A percentile compares a stretch with the other conserved stretches of the same genome.
Conservation (phyloP, 1,140 invertebrate species). For the Potamilus streckersoni region DNA sequence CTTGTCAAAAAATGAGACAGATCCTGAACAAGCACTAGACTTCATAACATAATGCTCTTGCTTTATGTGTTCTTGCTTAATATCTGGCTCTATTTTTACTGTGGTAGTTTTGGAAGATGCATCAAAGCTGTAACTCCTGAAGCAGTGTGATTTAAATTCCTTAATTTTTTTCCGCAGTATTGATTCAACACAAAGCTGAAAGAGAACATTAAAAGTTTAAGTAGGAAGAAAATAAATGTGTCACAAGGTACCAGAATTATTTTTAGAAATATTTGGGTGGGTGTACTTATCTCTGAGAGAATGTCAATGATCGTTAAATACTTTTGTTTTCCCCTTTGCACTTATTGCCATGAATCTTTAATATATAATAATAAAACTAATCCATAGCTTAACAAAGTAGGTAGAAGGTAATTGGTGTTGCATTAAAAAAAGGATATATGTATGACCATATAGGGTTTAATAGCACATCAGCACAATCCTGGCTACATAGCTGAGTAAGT, state of each 20-base stretch:
- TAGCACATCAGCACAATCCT: too few species aligned
- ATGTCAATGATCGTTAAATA: not conserved
- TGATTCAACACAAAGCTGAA: constrained; percentile 39
- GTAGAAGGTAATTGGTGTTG: too few species aligned
- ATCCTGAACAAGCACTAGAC: constrained; percentile 1
- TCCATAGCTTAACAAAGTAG: too few species aligned
- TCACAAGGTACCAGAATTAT: not conserved
- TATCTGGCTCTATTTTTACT: not conserved
- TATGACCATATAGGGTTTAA: too few species aligned
- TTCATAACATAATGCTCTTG: constrained; percentile 6
- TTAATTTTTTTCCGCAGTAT: constrained; percentile 36
- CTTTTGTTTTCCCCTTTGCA: not conserved
- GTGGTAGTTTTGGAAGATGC: not conserved
- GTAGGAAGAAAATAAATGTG: not conserved
- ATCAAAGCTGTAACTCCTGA: not conserved
- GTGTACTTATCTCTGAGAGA: not conserved
- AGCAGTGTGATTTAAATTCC: constrained; percentile 36
- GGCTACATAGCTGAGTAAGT: too few species aligned
- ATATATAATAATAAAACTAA: too few species aligned
- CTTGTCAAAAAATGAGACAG: constrained; percentile 27
- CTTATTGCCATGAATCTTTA: not conserved
- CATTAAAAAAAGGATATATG: too few species aligned
- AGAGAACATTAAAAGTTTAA: constrained; percentile 4
- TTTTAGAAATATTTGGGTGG: not conserved
- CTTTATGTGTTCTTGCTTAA: not conserved